Conservation (phyloP, 2,888 invertebrate genomes). For the Scaptomyza tumidula region DNA sequence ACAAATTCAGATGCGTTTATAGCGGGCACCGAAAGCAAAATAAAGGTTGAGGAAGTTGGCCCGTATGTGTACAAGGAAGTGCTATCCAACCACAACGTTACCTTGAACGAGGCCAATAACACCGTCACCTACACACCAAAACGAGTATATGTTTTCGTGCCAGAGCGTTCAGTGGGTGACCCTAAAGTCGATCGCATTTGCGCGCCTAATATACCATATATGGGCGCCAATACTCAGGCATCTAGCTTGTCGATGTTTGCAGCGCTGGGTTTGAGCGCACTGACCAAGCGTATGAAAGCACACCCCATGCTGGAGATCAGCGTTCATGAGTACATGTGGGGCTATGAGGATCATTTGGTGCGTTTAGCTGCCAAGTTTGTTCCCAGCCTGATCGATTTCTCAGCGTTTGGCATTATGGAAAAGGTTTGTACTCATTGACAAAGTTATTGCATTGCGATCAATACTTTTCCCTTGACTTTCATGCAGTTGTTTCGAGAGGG, state of each 20-base stretch:
- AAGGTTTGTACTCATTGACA: slow-evolving; percentile 86
- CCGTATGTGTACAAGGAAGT: slow-evolving; percentile 92
- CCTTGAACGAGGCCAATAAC: slow-evolving; percentile 87
- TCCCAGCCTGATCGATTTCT: slow-evolving; percentile 92
- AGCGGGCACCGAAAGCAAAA: slow-evolving; percentile 87
- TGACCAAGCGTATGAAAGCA: slow-evolving; percentile 86
- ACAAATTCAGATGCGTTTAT: slow-evolving; percentile 91
- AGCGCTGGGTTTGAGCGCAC: slow-evolving; percentile 87
- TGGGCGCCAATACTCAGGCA: slow-evolving; percentile 84
- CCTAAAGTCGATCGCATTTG: slow-evolving; percentile 87
- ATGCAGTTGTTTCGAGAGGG: slow-evolving; percentile 88
- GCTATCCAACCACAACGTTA: slow-evolving; percentile 88
- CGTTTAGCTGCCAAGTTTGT: slow-evolving; percentile 88
- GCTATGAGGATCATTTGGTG: slow-evolving; percentile 91
- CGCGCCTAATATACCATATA: slow-evolving; percentile 90
- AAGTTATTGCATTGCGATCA: slow-evolving; percentile 1
- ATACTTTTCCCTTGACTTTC: neutral
- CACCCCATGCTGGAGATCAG: slow-evolving; percentile 87
- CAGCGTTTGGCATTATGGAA: slow-evolving; percentile 92
- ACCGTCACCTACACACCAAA: slow-evolving; percentile 88
- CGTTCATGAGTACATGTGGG: slow-evolving; percentile 91
- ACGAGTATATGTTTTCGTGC: slow-evolving; percentile 86
- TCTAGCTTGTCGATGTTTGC: slow-evolving; percentile 83
- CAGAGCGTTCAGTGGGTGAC: slow-evolving; percentile 88
- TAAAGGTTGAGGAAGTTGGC: slow-evolving; percentile 90